Evolutionary conservation across 2,888 invertebrate species (phyloP).

Genomic region (Teleogryllus oceanicus): DNA sequence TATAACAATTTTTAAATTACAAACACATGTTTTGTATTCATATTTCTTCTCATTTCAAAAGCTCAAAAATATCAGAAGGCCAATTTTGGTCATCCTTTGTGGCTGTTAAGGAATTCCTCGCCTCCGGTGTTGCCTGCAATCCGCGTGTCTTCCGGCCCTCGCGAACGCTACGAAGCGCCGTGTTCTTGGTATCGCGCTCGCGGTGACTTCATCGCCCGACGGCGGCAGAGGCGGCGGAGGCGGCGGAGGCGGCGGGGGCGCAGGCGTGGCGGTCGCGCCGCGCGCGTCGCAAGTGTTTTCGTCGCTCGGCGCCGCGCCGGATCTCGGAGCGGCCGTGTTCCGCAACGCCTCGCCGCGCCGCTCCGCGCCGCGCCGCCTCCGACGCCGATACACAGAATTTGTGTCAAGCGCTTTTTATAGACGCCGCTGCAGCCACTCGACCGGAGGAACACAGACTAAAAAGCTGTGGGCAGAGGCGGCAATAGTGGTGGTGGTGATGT

Average conservation of each 20-base stretch:
- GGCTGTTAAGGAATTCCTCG: too few relatives aligned
- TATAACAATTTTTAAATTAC: too few relatives aligned
- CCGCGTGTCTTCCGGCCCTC: too few relatives aligned
- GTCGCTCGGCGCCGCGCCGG: not conserved
- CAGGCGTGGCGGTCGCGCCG: constrained; percentile 29
- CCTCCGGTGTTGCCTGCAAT: too few relatives aligned
- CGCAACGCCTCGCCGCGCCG: constrained; percentile 18
- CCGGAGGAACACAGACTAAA: not conserved
- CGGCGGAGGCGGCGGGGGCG: constrained; percentile 31
- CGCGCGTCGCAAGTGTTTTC: constrained; percentile 12
- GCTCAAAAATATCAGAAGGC: too few relatives aligned
- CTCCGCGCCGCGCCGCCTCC: not conserved
- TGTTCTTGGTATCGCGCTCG: too few relatives aligned
- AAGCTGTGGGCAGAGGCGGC: not conserved
- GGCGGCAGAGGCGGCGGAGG: constrained; percentile 30
- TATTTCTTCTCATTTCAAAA: too few relatives aligned
- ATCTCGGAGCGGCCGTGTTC: constrained; percentile 18
- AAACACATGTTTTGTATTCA: too few relatives aligned
- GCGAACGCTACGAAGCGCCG: too few relatives aligned
- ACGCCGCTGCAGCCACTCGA: not conserved
- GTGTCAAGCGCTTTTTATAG: constrained; percentile 7
- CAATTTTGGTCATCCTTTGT: too few relatives aligned
- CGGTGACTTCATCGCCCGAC: too few relatives aligned
- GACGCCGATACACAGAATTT: constrained; percentile 9
- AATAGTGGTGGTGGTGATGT: not conserved